Evolutionary conservation across 2,113 vertebrate species (phyloP).

Genomic region (Propithecus coquereli): DNA sequence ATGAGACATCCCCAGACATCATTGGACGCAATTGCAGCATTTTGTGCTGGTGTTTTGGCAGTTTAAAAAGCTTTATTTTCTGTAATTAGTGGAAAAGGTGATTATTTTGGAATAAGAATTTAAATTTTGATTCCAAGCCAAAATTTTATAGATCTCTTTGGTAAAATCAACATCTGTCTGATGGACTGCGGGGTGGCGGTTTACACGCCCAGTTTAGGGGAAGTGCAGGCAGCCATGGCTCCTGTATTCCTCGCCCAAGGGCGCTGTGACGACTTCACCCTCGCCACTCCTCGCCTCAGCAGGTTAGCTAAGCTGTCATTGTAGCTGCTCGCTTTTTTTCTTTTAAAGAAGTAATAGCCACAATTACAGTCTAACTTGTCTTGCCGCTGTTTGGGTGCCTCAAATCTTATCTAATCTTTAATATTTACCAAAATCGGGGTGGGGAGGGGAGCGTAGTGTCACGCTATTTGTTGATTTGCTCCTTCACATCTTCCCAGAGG

Average conservation of each 20-base stretch:
- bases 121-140: background rate
- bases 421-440: background rate
- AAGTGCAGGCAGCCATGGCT: fast-evolving
- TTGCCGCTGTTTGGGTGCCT: background rate
- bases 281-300: fast-evolving
- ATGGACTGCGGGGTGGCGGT: too few species aligned
- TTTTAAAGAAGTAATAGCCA: background rate
- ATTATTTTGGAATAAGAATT: background rate
- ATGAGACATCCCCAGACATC: too few species aligned
- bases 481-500: background rate
- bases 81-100: background rate
- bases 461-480: background rate
- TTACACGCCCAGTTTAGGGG: fast-evolving
- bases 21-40: fast-evolving
- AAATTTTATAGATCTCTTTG: background rate
- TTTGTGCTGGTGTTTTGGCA: background rate
- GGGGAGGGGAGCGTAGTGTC: too few species aligned
- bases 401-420: background rate
- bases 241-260: fast-evolving
- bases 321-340: fast-evolving
- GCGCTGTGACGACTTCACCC: fast-evolving
- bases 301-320: fast-evolving
- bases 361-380: background rate
- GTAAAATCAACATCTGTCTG: background rate
- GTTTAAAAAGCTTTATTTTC: background rate